Base-by-base conservation (phyloP, 2,888 invertebrate species). In the Andrena marginata region DNA sequence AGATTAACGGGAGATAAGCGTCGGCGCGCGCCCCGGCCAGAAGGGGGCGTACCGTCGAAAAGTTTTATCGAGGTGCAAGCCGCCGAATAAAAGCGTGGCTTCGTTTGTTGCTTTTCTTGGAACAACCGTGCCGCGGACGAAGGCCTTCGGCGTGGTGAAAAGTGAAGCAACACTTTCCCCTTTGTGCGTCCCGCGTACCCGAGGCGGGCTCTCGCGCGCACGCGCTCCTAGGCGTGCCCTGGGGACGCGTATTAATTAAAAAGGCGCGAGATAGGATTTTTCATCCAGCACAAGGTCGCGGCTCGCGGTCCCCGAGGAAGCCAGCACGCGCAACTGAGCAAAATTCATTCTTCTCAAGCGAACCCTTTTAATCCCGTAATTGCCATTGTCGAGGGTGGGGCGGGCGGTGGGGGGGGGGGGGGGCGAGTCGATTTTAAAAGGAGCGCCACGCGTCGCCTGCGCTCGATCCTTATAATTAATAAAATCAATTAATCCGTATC, bases 31-130 rank as follows among this genome's bases (percentile, higher is more conserved):
- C n/a, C 26, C 26, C 2, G 8, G 26, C 20, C 16, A 48, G 59
- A 62, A 71, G 60, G 51, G 26, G 63, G 79, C 54, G 78, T 48
- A 49, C 65, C 59, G 8, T 10, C 49, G 70, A 73, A 65, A 83
- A 65, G 54, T 77, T 70, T 77, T 48, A 71, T 67, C 82, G 65
- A 54, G 83, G 70, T 56, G 54, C 64, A 69, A 70, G 42, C 56
- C 62, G 56, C 64, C 77, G 70, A 82, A 83, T 82, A 63, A 83
- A 73, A 72, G 69, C 49, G 59, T 20, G 69, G 31, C 63, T 71
- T 75, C 68, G 83, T 84, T 87, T 81, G 84, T 87, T 77, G 76
- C 88, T 88, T 77, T 87, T 87, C 87, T 87, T 78, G 80, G 87
- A 87, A 87, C 83, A 80, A 81, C 72, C 51, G 16, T 6, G 42